Evolutionary conservation across 1,140 invertebrate genomes (phyloP).

Genomic region (Andricus grossulariae): DNA sequence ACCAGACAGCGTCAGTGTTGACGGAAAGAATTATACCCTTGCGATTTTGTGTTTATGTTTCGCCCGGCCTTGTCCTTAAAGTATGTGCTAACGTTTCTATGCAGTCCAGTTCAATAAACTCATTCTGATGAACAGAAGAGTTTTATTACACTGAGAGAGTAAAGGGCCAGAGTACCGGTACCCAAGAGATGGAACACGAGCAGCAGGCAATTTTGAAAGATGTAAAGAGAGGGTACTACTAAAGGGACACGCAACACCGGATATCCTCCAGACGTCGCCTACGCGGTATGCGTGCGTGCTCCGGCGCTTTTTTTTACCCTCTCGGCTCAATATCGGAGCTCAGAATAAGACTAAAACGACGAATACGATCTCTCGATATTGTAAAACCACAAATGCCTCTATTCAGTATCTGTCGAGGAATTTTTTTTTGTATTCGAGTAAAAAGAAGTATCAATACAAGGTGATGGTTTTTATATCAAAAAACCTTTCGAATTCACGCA

Average conservation of each 20-base stretch:
- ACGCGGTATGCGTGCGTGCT: conserved; percentile 41
- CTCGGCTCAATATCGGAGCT: conserved; percentile 11
- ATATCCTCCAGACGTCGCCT: conserved; percentile 70
- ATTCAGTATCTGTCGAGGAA: too few species aligned
- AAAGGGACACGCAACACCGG: conserved; percentile 68
- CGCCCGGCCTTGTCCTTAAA: conserved; percentile 15
- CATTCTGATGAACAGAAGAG: conserved; percentile 33
- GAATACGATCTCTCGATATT: too few species aligned
- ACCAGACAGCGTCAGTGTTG: neutral
- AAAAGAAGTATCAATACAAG: too few species aligned
- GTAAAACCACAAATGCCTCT: too few species aligned
- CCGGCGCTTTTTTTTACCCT: neutral
- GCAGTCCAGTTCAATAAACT: conserved; percentile 31
- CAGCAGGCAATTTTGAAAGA: conserved; percentile 44
- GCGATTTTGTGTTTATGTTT: neutral
- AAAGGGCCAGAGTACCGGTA: conserved; percentile 28
- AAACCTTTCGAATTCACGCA: neutral
- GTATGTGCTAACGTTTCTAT: neutral
- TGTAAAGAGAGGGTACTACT: conserved; percentile 37
- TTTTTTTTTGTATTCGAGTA: too few species aligned
- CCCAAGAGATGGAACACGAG: conserved; percentile 7
- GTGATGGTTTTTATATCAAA: too few species aligned
- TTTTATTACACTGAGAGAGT: too few species aligned
- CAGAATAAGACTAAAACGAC: neutral
- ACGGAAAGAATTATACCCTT: conserved; percentile 8